phyloP scores from a whole-genome alignment of 2,113 vertebrate genomes.

The Scophthalmus maximus region DNA sequence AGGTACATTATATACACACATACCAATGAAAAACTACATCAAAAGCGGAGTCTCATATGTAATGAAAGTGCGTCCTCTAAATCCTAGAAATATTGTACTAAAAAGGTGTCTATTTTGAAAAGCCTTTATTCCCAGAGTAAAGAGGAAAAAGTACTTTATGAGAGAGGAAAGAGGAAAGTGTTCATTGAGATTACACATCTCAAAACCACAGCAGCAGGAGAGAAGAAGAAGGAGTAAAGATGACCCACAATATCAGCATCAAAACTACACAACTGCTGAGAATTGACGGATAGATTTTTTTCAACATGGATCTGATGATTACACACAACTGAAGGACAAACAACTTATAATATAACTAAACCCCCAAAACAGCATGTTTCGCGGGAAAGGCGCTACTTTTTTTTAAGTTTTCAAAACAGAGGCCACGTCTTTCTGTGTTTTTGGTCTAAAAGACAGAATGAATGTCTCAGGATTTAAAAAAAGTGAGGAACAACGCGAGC shows the following conservation, averaged over 20 bases:
- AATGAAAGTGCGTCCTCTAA: slow-evolving; percentile 31
- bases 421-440: neutral
- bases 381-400: neutral
- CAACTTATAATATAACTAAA: neutral
- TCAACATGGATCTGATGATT: neutral
- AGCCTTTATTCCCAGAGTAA: slow-evolving; percentile 2
- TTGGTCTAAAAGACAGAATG: neutral
- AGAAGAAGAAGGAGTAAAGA: slow-evolving; percentile 17
- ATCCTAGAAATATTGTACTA: slow-evolving; percentile 19
- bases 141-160: neutral
- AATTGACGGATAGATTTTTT: neutral
- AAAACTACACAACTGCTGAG: neutral
- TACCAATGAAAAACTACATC: slow-evolving; percentile 18
- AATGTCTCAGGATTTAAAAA: neutral
- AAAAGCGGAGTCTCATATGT: slow-evolving; percentile 44
- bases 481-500: neutral
- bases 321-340: neutral
- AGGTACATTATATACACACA: neutral
- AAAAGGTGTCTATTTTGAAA: slow-evolving; percentile 29
- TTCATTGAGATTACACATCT: neutral
- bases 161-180: neutral
- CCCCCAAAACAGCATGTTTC: neutral
- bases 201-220: slow-evolving; percentile 22
- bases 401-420: neutral
- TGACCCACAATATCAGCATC: neutral